Base-by-base conservation (phyloP, 2,113 vertebrate species). In the Chlorodrepanis virens region DNA sequence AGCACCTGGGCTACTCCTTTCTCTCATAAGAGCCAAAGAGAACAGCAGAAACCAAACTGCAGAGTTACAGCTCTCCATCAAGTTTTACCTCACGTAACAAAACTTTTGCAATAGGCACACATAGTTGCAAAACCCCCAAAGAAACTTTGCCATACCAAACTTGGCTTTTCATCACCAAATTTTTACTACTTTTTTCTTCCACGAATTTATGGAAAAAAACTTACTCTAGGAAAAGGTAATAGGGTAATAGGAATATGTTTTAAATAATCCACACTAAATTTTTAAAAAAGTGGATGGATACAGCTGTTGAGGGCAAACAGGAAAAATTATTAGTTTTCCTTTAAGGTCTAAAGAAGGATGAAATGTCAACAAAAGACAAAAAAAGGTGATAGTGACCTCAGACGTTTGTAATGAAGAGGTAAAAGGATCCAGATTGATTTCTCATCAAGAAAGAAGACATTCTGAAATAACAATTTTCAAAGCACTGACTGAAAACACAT, bases 121-220 rank as follows among this genome's bases (percentile, higher is more conserved):
- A 0, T 1, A 39, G 15, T 13, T 85, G 39, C 52, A 90, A 79
- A 82, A 50, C 4, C 14, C 31, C 42, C 4, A 2, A 7, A 20
- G 28, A 83, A 88, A 88, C 9, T 12, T 31, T 60, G 37, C 28
- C 27, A 57, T 7, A 17, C 11, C 17, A 31, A 76, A 63, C 6
- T 21, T 23, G 5, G 22, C 11, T 71, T 91, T 82, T 60, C 44
- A 53, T n/a, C 39, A 60, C 9, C 4, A 6, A 29, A 4, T 42
- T 42, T 60, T 49, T 45, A 0, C 11, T 40, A 18, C 9, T 50
- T 57, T 33, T 31, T 5, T 8, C 5, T 35, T 22, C 9, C 37
- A 11, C 6, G 72, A 37, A 5, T 42, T 86, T 35, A 44, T 3
- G 0, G 0, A 20, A 39, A 61, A 71, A 85, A 67, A 17, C 3